Evolutionary conservation across 2,797 vertebrate genomes (phyloP), one percentile per base, ranked within the genome.

Genomic region (Smutsia temminckii): DNA sequence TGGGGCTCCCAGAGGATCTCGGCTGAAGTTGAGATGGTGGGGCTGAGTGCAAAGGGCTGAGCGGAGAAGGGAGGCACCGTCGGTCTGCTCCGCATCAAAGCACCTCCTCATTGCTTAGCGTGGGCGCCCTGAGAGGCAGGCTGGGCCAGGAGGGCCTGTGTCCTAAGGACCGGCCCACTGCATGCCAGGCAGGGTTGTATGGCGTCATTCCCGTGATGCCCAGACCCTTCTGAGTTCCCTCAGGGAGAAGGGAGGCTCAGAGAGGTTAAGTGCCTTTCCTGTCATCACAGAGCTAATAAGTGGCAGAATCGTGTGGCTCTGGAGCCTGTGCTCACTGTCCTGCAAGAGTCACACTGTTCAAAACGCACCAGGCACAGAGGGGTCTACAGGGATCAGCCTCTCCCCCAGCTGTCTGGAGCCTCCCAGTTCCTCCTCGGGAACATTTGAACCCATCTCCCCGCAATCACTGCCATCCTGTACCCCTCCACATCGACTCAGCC

Each of bases 191-290:
- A 34, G 42, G 0, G 14, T 11, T 9, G 42, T 0, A 5, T 1
- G 3, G 29, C 3, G 53, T 20, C 49, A 7, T 17, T 29, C n/a
- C 23, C 2, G 2, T 1, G 18, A 21, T 2, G 6, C 14, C 9
- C 64, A 29, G 32, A 61, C 63, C 32, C 6, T 34, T 42, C 6
- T 1, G 34, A 23, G 40, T 2, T 63, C 29, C 21, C 29, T 53
- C 11, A 17, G 85, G 46, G 23, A n/a, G 8, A 40, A 12, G 23
- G 4, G 8, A 85, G 49, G 25, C 21, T 40, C 74, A 69, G 78
- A 49, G 77, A 77, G 69, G 84, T 9, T 7, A 40, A 13, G 55
- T 32, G 16, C n/a, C 20, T 63, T 42, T 63, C 40, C 46, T 1
- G 0, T 1, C 6, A 0, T 55, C 85, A 77, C 46, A 46, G 51